Evolutionary conservation across 2,797 vertebrate species (phyloP), one percentile per base, ranked within the genome.

Genomic region (Craterocephalus amniculus): DNA sequence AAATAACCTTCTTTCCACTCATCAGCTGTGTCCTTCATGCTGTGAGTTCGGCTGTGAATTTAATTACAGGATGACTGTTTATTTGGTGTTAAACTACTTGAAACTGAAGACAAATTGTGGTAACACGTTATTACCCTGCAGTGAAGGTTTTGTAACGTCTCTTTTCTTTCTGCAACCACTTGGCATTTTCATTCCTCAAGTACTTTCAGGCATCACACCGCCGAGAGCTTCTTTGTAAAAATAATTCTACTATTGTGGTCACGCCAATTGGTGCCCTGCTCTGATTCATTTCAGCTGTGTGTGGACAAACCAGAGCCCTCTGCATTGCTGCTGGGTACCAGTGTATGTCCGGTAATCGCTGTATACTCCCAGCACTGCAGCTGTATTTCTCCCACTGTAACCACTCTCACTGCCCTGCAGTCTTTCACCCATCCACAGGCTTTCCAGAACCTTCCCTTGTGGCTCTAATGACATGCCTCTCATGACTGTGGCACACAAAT

Each of bases 361-460:
- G 29, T 31, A 45, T 57, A 58, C 45, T 6, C 22, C 22, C 56
- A 58, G 16, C 12, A 14, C 22, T 2, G 6, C 24, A 43, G 59
- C 63, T 58, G 51, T 7, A 34, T 35, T 29, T 36, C 7, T 13
- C 6, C 0, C 11, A 4, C 60, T 54, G 34, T 32, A 36, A 63
- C 58, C 6, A 29, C 56, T 49, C 34, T 70, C 9, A 63, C 16
- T 72, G 36, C 57, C 43, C 68, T 36, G 35, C 76, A 54, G 40
- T 58, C 63, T 61, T 68, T 76, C 58, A 72, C 65, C 49, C 56
- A 52, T 61, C 45, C 43, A 9, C 24, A 70, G 64, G 43, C 72
- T 84, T 82, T 90, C 74, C 66, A 81, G 79, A 84, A 74, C n/a
- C 68, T 72, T 87, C 74, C 68, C 57, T 26, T 71, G 49, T 14